These are phyloP conservation scores for Oxygymnocypris stewartii DNA, from an alignment of 2,113 vertebrate genomes.

Conservation along the genomic window DNA sequence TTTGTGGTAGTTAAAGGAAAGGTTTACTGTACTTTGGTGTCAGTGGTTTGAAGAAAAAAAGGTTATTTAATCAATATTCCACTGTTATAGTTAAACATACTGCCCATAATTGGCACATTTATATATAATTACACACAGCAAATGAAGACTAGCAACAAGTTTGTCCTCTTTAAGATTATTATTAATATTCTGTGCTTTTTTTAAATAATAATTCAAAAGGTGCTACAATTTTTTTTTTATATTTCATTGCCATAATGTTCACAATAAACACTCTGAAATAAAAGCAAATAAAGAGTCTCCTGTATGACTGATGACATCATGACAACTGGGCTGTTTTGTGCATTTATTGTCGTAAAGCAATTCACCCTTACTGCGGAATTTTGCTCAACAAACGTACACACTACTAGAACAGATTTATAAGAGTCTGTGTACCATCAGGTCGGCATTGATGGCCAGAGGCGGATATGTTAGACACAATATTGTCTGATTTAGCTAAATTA, in stretches of 20 bases:
- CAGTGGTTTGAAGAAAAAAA: neutral
- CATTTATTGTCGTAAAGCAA: no score
- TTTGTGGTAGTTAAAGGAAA: neutral
- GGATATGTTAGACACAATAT: no score
- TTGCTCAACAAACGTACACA: no score
- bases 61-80: neutral
- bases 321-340: neutral
- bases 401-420: no score
- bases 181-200: no score
- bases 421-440: no score
- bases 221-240: neutral
- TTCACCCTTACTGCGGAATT: no score
- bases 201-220: neutral
- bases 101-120: neutral
- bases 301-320: neutral
- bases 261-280: neutral
- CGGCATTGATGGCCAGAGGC: no score
- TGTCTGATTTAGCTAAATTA: no score
- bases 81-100: neutral
- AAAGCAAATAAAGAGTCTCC: neutral
- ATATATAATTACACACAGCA: neutral
- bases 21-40: neutral
- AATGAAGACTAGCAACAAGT: neutral
- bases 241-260: constrained; percentile 1
- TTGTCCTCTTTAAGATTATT: neutral